Conservation (phyloP, 2,797 vertebrate genomes). For the Cephalopachus bancanus region DNA sequence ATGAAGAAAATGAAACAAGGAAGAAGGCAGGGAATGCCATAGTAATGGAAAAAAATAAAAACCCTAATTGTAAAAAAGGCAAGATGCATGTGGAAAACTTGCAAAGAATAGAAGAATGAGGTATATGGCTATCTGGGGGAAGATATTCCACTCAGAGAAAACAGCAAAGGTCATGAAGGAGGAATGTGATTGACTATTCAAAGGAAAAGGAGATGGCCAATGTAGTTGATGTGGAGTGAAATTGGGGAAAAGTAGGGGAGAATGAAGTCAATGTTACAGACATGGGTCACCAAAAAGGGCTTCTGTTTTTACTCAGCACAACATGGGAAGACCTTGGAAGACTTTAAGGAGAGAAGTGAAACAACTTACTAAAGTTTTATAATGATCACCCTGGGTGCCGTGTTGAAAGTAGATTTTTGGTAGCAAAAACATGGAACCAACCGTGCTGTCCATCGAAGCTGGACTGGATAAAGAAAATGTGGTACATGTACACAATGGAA, state of each 20-base stretch:
- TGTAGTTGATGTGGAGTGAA: not conserved
- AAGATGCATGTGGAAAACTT: not conserved
- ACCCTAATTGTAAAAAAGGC: not conserved
- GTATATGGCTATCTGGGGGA: not conserved
- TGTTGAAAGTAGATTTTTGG: not conserved
- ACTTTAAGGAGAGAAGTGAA: not conserved
- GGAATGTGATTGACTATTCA: not conserved
- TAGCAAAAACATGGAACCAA: no score
- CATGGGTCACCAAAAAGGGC: not conserved
- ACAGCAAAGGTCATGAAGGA: not conserved
- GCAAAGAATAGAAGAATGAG: not conserved
- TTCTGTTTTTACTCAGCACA: not conserved
- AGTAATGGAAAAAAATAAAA: not conserved
- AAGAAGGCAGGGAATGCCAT: not conserved
- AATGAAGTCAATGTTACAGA: not conserved
- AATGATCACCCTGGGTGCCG: not conserved
- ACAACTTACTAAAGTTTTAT: not conserved
- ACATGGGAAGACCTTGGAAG: not conserved
- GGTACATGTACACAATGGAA: no score
- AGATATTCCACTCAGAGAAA: not conserved
- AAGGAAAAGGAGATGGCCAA: not conserved
- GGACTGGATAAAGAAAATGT: no score
- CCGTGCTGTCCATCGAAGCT: no score
- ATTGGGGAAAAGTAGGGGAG: not conserved
- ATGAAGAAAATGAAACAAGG: not conserved